Evolutionary conservation across 2,888 invertebrate genomes (phyloP).

Genomic region (Hyppa rectilinea): DNA sequence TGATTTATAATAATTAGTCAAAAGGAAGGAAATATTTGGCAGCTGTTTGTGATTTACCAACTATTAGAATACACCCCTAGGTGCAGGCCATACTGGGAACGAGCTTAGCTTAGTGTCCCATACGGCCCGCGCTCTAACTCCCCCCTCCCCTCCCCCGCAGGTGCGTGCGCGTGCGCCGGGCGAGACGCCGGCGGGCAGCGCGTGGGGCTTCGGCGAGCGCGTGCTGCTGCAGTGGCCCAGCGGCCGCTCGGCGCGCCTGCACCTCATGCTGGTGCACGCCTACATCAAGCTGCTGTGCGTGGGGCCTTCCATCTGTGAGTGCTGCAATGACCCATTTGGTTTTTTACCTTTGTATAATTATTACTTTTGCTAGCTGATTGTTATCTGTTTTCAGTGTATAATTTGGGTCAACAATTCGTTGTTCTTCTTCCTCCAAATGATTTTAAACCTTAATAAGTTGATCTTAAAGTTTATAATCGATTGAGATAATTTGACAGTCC

Average conservation of each 20-base stretch:
- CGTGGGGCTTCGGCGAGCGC: conserved; percentile 91
- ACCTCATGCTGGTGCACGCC: conserved; percentile 92
- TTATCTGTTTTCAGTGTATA: not conserved
- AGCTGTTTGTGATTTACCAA: no score
- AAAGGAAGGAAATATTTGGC: no score
- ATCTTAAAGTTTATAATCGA: no score
- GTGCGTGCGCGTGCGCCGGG: conserved; percentile 79
- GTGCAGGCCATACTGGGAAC: no score
- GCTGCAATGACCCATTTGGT: fast-evolving
- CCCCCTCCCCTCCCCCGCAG: not conserved
- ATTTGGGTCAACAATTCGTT: not conserved
- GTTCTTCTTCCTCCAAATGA: no score
- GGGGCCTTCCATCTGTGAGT: conserved; percentile 84
- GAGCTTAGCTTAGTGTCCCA: no score
- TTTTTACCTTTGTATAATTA: not conserved
- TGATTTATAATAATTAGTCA: no score
- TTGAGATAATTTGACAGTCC: no score
- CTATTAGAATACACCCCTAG: no score
- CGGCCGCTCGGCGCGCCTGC: conserved; percentile 93
- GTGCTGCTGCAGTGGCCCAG: conserved; percentile 94
- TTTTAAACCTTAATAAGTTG: no score
- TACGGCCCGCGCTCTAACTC: no score
- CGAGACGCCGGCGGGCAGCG: conserved; percentile 78
- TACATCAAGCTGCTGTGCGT: conserved; percentile 85
- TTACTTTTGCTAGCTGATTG: not conserved